Evolutionary conservation across 2,888 invertebrate genomes (phyloP).

Genomic region (Theretra japonica): DNA sequence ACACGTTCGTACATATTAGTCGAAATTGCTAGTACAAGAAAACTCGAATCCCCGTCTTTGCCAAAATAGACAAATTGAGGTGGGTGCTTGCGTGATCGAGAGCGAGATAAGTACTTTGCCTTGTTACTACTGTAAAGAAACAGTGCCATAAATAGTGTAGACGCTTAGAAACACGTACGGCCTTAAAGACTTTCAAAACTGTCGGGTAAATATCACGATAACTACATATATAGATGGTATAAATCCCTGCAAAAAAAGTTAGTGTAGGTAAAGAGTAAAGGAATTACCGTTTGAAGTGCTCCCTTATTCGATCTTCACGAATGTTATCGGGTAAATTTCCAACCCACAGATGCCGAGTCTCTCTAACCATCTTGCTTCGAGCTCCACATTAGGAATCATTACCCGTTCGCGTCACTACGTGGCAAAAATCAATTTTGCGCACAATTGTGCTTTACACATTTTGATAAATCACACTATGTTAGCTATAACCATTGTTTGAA

Average conservation of each 20-base stretch:
- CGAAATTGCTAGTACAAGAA: not conserved
- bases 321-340: slow-evolving; percentile 99
- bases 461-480: slow-evolving; percentile 75
- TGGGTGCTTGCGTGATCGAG: slow-evolving; percentile 2
- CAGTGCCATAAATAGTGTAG: not conserved
- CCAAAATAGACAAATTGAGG: not conserved
- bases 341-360: slow-evolving; percentile 99
- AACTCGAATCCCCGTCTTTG: not conserved
- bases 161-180: not conserved
- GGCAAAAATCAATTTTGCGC: slow-evolving; percentile 85
- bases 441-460: slow-evolving; percentile 82
- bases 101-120: not conserved
- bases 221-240: not conserved
- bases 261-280: slow-evolving; percentile 31
- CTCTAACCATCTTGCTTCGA: slow-evolving; percentile 99
- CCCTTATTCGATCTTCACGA: slow-evolving; percentile 98
- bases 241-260: slow-evolving; percentile 3
- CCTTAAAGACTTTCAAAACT: not conserved
- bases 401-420: slow-evolving; percentile 87
- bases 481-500: slow-evolving; percentile 72
- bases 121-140: not conserved
- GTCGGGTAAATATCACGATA: not conserved
- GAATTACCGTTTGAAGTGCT: slow-evolving; percentile 97
- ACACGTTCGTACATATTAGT: not conserved
- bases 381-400: slow-evolving; percentile 95